Conservation (phyloP, 2,888 invertebrate species). For the Fissipunctia ypsillon region DNA sequence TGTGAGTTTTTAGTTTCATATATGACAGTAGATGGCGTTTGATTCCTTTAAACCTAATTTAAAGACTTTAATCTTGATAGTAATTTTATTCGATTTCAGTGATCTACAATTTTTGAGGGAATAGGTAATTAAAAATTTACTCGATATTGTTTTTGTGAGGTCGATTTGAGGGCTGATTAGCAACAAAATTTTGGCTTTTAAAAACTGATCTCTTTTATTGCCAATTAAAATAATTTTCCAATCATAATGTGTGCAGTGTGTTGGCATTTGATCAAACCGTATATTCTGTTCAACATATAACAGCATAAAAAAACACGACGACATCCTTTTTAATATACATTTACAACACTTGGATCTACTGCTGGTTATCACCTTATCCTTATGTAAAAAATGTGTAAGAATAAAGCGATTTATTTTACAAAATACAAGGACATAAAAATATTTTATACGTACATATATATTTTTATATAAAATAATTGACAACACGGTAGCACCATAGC, state of each 20-base stretch:
- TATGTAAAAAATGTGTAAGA: conserved; percentile 58
- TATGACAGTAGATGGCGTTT: conserved; percentile 45
- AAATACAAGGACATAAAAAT: conserved; percentile 65
- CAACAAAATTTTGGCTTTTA: conserved; percentile 51
- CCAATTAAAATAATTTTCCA: conserved; percentile 69
- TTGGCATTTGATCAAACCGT: conserved; percentile 81
- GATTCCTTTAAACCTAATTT: conserved; percentile 20
- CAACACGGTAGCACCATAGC: conserved; percentile 79
- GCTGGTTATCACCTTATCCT: conserved; percentile 65
- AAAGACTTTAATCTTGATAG: conserved; percentile 11
- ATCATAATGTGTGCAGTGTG: conserved; percentile 88
- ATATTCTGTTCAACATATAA: conserved; percentile 68
- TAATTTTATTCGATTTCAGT: not conserved
- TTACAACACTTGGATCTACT: conserved; percentile 89
- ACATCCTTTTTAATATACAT: conserved; percentile 78
- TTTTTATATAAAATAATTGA: conserved; percentile 71
- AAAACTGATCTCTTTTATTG: conserved; percentile 58
- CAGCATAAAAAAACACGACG: conserved; percentile 66
- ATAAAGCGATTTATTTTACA: conserved; percentile 70
- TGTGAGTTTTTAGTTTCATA: conserved; percentile 29
- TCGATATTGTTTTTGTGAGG: conserved; percentile 28
- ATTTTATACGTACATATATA: conserved; percentile 62
- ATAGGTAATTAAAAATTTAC: conserved; percentile 12
- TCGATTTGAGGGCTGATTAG: conserved; percentile 43
- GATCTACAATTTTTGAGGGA: not conserved